These are phyloP conservation scores for Nesoenas mayeri DNA, from an alignment of 2,113 vertebrate species.

Conservation along the genomic window DNA sequence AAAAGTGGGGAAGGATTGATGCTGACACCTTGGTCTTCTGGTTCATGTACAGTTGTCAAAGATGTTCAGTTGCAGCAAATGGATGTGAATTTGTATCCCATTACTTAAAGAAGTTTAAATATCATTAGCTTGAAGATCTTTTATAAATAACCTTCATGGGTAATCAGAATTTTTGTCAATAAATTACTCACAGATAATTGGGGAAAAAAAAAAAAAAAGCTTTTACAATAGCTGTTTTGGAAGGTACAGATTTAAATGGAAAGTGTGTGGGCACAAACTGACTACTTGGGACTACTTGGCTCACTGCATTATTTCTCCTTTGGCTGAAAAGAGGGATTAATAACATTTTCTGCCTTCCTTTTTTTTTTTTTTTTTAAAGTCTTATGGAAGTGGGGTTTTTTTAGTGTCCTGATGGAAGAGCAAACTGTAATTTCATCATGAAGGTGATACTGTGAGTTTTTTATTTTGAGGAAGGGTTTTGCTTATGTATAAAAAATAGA, in stretches of 20 bases:
- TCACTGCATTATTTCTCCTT: neutral
- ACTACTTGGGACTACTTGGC: neutral
- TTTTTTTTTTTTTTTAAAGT: neutral
- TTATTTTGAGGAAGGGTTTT: neutral
- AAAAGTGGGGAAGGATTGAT: neutral
- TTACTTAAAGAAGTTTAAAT: neutral
- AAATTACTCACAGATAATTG: neutral
- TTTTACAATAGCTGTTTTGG: neutral
- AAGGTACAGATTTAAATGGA: neutral
- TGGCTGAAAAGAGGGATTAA: neutral
- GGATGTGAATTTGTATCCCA: neutral
- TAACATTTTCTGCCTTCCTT: neutral
- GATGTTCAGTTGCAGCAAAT: neutral
- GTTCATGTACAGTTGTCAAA: neutral
- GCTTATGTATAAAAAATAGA: neutral
- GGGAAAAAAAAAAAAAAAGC: neutral
- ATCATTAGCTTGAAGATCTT: neutral
- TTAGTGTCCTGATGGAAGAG: neutral
- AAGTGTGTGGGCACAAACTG: neutral
- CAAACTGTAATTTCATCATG: neutral
- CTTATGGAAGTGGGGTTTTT: neutral
- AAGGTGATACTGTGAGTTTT: neutral
- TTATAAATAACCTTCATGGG: neutral
- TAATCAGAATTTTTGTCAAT: neutral
- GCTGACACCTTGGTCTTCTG: neutral